A percentile compares a stretch with the other conserved stretches of the same genome.
Conservation (phyloP, 2,113 vertebrate genomes). For the Empidonax alnorum region DNA sequence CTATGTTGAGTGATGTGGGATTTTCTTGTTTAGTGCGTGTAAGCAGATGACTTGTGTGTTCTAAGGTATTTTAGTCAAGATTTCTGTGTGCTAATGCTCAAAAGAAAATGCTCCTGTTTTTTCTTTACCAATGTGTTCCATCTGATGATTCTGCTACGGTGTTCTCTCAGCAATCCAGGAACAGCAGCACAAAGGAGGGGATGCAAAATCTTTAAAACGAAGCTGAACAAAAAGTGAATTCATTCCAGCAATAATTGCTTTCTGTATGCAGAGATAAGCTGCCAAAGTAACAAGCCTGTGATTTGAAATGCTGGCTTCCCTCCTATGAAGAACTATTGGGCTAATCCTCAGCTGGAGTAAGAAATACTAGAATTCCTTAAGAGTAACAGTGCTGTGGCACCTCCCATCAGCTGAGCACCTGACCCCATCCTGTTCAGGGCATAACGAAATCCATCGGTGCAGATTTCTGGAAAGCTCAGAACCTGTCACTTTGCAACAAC, state of each 20-base stretch:
- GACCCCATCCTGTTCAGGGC: background rate
- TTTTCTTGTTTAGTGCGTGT: background rate
- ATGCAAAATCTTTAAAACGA: background rate
- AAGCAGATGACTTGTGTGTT: background rate
- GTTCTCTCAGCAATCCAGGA: background rate
- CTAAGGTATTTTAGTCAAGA: background rate
- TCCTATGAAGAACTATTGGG: background rate
- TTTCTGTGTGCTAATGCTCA: background rate
- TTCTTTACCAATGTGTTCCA: background rate
- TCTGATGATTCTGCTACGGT: background rate
- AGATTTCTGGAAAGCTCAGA: background rate
- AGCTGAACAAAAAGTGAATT: constrained; percentile 26
- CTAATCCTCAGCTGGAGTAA: background rate
- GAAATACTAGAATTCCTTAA: background rate
- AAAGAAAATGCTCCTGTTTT: background rate
- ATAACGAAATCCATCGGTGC: background rate
- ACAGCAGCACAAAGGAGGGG: background rate
- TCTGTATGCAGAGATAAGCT: constrained; percentile 62
- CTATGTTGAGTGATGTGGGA: background rate
- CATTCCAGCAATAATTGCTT: constrained; percentile 59
- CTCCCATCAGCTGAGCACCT: background rate
- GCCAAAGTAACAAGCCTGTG: constrained; percentile 41
- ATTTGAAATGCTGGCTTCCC: constrained; percentile 34
- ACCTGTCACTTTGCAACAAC: background rate
- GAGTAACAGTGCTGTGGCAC: background rate